These are phyloP conservation scores for Dendrocincla tyrannina DNA, from an alignment of 2,797 vertebrate genomes.

Conservation along the genomic window DNA sequence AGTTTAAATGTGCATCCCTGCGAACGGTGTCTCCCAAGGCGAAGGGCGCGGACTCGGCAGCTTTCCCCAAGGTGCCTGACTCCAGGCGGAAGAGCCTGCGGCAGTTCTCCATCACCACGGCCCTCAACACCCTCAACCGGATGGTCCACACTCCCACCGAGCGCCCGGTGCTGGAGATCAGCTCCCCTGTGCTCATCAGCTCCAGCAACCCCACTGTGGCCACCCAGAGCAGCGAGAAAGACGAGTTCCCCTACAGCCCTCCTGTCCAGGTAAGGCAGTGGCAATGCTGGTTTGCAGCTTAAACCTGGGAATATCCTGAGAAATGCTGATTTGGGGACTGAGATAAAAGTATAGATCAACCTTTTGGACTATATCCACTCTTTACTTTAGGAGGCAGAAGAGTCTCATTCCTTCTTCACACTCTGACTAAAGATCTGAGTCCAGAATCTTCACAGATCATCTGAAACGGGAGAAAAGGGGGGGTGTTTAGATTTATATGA, in stretches of 20 bases:
- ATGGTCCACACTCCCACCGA: constrained; percentile 77
- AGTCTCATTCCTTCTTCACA: background rate
- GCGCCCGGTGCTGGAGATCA: constrained; percentile 69
- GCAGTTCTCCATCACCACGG: constrained; percentile 82
- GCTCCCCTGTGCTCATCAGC: constrained; percentile 80
- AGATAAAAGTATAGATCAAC: rapidly evolving
- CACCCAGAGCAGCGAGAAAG: constrained; percentile 62
- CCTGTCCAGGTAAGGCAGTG: constrained; percentile 72
- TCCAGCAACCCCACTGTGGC: constrained; percentile 78
- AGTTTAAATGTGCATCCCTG: constrained; percentile 43
- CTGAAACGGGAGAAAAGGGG: background rate
- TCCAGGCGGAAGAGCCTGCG: constrained; percentile 75
- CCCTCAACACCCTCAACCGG: constrained; percentile 78
- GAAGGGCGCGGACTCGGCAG: background rate
- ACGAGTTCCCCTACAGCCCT: constrained; percentile 18
- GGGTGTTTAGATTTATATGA: background rate
- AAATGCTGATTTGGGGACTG: background rate
- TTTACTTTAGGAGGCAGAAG: background rate
- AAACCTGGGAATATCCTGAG: rapidly evolving
- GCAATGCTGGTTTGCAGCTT: rapidly evolving
- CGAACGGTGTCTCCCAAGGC: constrained; percentile 32
- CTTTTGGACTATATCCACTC: rapidly evolving
- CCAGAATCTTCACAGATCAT: background rate
- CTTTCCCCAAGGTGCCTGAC: constrained; percentile 70
- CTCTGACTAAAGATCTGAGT: background rate